phyloP scores from a whole-genome alignment of 2,888 invertebrate genomes.

The Microctonus aethiopoides region DNA sequence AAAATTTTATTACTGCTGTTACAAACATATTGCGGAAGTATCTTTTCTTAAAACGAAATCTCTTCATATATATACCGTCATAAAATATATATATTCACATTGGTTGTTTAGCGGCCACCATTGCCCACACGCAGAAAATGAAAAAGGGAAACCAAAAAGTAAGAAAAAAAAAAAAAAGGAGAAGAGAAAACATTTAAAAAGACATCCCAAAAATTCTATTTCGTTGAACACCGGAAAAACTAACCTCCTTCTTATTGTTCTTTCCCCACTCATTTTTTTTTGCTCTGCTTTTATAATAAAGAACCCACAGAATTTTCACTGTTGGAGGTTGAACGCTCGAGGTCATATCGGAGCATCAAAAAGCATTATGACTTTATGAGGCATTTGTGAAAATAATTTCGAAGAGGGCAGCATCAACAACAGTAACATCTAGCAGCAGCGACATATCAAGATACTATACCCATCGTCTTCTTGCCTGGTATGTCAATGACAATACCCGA shows the following conservation, averaged over 20 bases:
- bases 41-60: slow-evolving; percentile 1
- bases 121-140: slow-evolving; percentile 3
- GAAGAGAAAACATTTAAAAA: neutral
- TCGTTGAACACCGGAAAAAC: slow-evolving; percentile 39
- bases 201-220: neutral
- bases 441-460: neutral
- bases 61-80: neutral
- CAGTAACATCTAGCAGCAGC: neutral
- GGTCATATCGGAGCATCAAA: slow-evolving; percentile 36
- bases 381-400: slow-evolving; percentile 51
- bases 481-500: slow-evolving; percentile 45
- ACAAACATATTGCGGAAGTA: slow-evolving; percentile 30
- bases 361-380: slow-evolving; percentile 54
- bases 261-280: slow-evolving; percentile 36
- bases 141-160: slow-evolving; percentile 19
- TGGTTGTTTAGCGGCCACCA: slow-evolving; percentile 1
- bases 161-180: slow-evolving; percentile 25
- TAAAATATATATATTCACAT: slow-evolving; percentile 10
- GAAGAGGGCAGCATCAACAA: neutral
- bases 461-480: slow-evolving; percentile 30
- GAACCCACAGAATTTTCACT: slow-evolving; percentile 37
- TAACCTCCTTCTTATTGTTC: slow-evolving; percentile 34
- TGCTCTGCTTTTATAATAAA: slow-evolving; percentile 35
- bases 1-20: slow-evolving; percentile 15
- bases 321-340: slow-evolving; percentile 18